Evolutionary conservation across 2,113 vertebrate genomes (phyloP), one percentile per base, ranked within the genome.

Genomic region (Xenus cinereus): DNA sequence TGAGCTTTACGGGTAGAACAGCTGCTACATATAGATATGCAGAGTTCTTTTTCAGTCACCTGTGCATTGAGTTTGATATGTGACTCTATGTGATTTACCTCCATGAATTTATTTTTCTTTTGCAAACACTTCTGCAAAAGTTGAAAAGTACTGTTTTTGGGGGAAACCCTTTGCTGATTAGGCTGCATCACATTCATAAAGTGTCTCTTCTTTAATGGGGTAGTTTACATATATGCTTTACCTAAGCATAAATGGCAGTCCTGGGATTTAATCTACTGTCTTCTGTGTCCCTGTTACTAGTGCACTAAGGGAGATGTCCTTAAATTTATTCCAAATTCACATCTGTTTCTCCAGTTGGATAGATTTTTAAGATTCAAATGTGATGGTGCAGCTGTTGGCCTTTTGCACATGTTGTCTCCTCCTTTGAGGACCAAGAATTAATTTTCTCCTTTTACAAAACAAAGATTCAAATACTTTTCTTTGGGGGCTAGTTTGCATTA

Each of bases 261-360:
- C 18, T 81, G 46, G 46, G 68, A 78, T 87, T 84, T 63, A 84
- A 84, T 63, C 64, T 69, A 10, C 28, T 91, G 14, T 26, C 30
- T 84, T 54, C 60, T 67, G 22, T 87, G 73, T 72, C 48, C 39
- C 33, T 89, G 17, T 64, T 68, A 60, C 7, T 63, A 32, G 43
- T 60, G 28, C 33, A 56, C 28, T 15, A 43, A 84, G 50, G 60
- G 37, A 85, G 30, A 75, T 11, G 11, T 67, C 53, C 33, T 74
- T 35, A 68, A 22, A 80, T 77, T 54, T 80, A 64, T 78, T 90
- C 54, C 33, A 89, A 90, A 72, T 74, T 78, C 88, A 71, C 83
- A 96, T 94, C 88, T 96, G 76, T 90, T 95, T 91, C 73, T 95
- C 73, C 56, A 87, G 10, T 92, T 96, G 43, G 73, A 89, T 75